Conservation (phyloP, 2,113 vertebrate genomes). For the Tamias sibiricus region DNA sequence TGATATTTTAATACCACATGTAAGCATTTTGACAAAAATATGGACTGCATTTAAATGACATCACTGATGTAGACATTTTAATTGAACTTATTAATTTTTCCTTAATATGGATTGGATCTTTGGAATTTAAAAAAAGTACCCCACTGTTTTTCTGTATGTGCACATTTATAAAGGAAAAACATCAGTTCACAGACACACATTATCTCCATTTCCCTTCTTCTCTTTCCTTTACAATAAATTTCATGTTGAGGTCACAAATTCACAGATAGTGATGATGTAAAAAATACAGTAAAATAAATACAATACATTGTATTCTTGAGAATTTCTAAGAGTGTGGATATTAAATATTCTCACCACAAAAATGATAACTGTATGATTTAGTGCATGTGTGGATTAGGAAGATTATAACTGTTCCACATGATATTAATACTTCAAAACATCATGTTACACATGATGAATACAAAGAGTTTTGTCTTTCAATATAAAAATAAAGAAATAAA, state of each 20-base stretch:
- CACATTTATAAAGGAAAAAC: not conserved
- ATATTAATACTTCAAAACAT: not conserved
- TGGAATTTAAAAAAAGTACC: not conserved
- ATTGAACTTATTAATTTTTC: not conserved
- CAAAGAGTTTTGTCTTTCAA: not conserved
- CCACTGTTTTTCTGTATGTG: not conserved
- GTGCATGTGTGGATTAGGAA: not conserved
- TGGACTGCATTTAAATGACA: not conserved
- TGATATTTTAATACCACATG: not conserved
- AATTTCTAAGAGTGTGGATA: not conserved
- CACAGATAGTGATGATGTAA: not conserved
- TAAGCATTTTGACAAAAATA: not conserved
- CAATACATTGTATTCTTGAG: not conserved
- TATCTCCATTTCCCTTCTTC: not conserved
- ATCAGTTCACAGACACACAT: accelerated
- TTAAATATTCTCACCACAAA: not conserved
- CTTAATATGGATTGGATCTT: not conserved
- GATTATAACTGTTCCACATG: not conserved
- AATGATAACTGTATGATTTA: not conserved
- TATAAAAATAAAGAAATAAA: not conserved
- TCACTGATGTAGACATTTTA: not conserved
- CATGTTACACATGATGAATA: not conserved
- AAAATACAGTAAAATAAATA: no score
- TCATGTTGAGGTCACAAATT: not conserved
- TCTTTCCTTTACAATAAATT: not conserved